Percentiles rank a stretch among this genome's conserved stretches.
These are phyloP conservation scores for Silurus lanzhouensis DNA, from an alignment of 2,797 vertebrate genomes.

Conservation along the genomic window DNA sequence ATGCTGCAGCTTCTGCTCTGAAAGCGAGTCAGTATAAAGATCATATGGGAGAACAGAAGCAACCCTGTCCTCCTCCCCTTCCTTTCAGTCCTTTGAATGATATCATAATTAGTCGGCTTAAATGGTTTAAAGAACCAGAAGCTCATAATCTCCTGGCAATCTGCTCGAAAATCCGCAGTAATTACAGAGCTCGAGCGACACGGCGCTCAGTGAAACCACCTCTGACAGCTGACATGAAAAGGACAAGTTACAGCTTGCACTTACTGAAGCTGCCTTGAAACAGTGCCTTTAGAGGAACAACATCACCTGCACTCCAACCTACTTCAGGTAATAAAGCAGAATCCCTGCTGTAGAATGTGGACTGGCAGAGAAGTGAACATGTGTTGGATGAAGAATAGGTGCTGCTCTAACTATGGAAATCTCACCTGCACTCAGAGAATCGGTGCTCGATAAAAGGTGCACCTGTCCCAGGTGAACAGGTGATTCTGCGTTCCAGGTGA, in stretches of 20 bases:
- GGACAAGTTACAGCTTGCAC: slow-evolving; percentile 46
- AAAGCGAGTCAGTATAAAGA: slow-evolving; percentile 9
- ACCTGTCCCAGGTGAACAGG: slow-evolving; percentile 7
- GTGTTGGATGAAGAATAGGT: neutral
- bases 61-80: neutral
- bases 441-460: neutral
- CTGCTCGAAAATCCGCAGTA: slow-evolving; percentile 47
- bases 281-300: neutral
- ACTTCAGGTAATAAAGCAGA: slow-evolving; percentile 12
- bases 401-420: neutral
- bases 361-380: neutral
- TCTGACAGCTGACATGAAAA: slow-evolving; percentile 45
- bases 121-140: slow-evolving; percentile 43
- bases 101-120: slow-evolving; percentile 45
- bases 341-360: neutral
- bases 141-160: slow-evolving; percentile 41
- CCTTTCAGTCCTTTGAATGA: slow-evolving; percentile 33
- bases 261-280: slow-evolving; percentile 2
- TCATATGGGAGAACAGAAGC: slow-evolving; percentile 36
- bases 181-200: slow-evolving; percentile 45
- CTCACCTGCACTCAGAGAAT: neutral
- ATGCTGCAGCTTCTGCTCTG: slow-evolving; percentile 1
- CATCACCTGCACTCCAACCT: slow-evolving; percentile 21
- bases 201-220: slow-evolving; percentile 25
- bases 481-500: neutral